phyloP scores from a whole-genome alignment of 2,888 invertebrate species.

The Dryocosmus kuriphilus region DNA sequence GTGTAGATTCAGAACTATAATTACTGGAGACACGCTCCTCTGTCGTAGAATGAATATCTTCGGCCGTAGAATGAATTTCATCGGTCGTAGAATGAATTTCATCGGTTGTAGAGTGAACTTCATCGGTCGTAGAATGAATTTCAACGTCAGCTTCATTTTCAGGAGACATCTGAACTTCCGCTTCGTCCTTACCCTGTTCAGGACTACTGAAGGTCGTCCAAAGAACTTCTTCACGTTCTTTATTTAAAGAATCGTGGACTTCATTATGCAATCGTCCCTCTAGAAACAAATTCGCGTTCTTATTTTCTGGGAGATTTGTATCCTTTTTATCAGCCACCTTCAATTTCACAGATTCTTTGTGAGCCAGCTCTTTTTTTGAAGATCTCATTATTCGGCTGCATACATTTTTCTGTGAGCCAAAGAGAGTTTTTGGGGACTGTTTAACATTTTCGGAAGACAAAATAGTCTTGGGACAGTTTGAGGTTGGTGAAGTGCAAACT shows the following conservation, averaged over 20 bases:
- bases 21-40: slow-evolving; percentile 13
- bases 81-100: background rate
- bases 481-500: slow-evolving; percentile 30
- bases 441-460: background rate
- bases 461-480: slow-evolving; percentile 15
- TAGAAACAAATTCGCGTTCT: background rate
- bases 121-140: background rate
- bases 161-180: background rate
- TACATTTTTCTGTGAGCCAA: background rate
- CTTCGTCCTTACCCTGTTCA: too few species aligned
- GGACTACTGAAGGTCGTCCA: background rate
- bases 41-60: background rate
- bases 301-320: background rate
- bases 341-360: background rate
- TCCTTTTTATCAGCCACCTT: background rate
- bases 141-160: background rate
- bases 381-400: background rate
- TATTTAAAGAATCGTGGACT: background rate
- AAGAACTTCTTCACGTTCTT: background rate
- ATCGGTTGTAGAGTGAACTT: background rate
- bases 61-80: background rate
- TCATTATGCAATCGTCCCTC: slow-evolving; percentile 3
- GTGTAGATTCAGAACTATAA: slow-evolving; percentile 42
- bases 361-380: background rate
- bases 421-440: background rate